Conservation (phyloP, 2,888 invertebrate genomes). For the Agrotis segetum region DNA sequence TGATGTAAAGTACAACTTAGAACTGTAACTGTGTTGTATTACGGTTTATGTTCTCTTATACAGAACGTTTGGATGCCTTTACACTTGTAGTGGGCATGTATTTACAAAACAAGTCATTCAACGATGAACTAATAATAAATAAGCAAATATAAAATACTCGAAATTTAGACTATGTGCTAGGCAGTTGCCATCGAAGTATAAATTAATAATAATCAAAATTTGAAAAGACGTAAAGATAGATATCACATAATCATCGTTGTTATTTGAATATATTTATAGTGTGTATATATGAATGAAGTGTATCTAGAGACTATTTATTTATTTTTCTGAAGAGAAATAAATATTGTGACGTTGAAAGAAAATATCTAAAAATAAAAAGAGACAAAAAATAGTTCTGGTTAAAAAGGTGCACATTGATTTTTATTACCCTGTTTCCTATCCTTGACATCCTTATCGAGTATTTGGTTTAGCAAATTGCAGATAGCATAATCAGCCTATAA, state of each 20-base stretch:
- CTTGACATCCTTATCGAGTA: constrained; percentile 63
- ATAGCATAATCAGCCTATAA: not conserved
- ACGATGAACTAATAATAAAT: constrained; percentile 43
- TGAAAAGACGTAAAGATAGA: constrained; percentile 78
- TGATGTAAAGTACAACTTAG: constrained; percentile 83
- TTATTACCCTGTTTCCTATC: constrained; percentile 71
- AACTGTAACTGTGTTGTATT: constrained; percentile 72
- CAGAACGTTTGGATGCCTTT: constrained; percentile 71
- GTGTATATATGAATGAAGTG: constrained; percentile 76
- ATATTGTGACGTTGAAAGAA: constrained; percentile 77
- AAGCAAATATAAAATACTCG: constrained; percentile 59
- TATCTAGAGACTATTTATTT: constrained; percentile 75
- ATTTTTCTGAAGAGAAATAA: constrained; percentile 82
- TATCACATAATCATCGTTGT: constrained; percentile 78
- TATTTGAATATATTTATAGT: constrained; percentile 80
- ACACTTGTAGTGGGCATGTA: constrained; percentile 59
- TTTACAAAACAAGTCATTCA: constrained; percentile 49
- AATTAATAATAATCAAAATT: constrained; percentile 63
- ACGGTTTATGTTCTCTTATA: constrained; percentile 68
- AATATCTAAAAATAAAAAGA: constrained; percentile 73
- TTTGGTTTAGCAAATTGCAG: constrained; percentile 71
- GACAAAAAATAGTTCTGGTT: constrained; percentile 78
- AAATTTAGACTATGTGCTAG: constrained; percentile 58
- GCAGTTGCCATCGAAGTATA: constrained; percentile 52
- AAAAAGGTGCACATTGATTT: constrained; percentile 86